A percentile compares a stretch with the other conserved stretches of the same genome.
Conservation (phyloP, 2,888 invertebrate genomes). For the Orthosia gothica region DNA sequence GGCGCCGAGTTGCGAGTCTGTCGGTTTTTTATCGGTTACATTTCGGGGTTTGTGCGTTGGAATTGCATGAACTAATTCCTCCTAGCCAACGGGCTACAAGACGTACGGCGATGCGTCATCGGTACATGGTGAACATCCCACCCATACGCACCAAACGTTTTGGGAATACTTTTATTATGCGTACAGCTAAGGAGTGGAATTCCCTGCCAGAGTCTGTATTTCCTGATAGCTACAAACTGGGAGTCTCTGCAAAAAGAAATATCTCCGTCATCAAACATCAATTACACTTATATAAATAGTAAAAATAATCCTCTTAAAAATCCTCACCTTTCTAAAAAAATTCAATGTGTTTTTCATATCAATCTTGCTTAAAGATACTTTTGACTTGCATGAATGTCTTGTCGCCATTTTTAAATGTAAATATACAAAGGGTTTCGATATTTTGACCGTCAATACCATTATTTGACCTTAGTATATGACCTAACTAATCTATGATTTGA, state of each 20-base stretch:
- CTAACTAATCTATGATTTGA: conserved; percentile 74
- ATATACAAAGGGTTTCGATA: conserved; percentile 21
- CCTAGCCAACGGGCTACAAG: too few species aligned
- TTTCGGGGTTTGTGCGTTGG: too few species aligned
- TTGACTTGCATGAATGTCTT: conserved; percentile 31
- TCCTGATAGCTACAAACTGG: too few species aligned
- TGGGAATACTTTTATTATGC: too few species aligned
- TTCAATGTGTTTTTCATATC: conserved; percentile 44
- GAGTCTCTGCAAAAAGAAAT: neutral
- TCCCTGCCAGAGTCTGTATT: too few species aligned
- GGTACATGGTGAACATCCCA: too few species aligned
- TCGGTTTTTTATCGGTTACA: too few species aligned
- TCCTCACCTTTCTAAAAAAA: conserved; percentile 19
- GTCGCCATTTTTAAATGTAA: conserved; percentile 29
- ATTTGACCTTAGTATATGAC: conserved; percentile 58
- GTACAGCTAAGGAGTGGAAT: too few species aligned
- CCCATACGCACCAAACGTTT: too few species aligned
- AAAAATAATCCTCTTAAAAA: conserved; percentile 45
- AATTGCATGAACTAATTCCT: too few species aligned
- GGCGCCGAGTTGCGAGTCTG: too few species aligned
- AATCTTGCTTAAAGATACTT: conserved; percentile 19
- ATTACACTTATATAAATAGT: conserved; percentile 5
- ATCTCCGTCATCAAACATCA: conserved; percentile 30
- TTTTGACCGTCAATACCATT: conserved; percentile 57
- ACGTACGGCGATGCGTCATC: too few species aligned